phyloP scores from a whole-genome alignment of 2,888 invertebrate species.

The Pyrrhia umbra region DNA sequence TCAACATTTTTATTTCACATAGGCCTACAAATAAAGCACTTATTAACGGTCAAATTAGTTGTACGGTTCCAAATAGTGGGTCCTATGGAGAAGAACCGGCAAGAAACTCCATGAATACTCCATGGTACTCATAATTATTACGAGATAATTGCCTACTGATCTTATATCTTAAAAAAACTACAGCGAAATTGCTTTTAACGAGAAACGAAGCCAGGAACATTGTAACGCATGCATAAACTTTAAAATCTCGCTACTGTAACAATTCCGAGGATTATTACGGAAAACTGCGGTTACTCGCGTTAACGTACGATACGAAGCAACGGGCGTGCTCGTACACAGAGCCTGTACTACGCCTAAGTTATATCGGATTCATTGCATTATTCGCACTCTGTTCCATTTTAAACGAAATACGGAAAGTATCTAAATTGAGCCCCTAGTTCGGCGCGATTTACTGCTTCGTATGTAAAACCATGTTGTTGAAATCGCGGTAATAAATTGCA shows the following conservation, averaged over 20 bases:
- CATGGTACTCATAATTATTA: too few species aligned
- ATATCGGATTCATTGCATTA: constrained; percentile 27
- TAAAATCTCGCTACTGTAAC: constrained; percentile 16
- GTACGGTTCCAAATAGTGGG: too few species aligned
- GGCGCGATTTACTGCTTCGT: neutral
- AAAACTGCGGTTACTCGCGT: constrained; percentile 25
- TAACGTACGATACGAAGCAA: constrained; percentile 18
- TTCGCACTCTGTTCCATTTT: constrained; percentile 17
- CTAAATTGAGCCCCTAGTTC: neutral
- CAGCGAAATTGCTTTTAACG: constrained; percentile 11
- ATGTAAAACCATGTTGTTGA: neutral
- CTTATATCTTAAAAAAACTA: constrained; percentile 1
- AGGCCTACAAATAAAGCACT: too few species aligned
- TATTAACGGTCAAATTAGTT: too few species aligned
- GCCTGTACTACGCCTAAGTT: constrained; percentile 6
- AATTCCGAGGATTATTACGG: constrained; percentile 20
- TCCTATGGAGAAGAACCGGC: too few species aligned
- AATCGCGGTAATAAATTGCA: neutral
- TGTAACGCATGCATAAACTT: constrained; percentile 18
- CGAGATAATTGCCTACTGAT: neutral
- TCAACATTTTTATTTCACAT: too few species aligned
- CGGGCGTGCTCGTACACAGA: neutral
- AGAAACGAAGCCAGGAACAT: constrained; percentile 3
- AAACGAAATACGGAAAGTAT: constrained; percentile 16
- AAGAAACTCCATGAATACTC: too few species aligned